These are phyloP conservation scores for Corvus moneduloides DNA, from an alignment of 2,113 vertebrate genomes.

Conservation along the genomic window DNA sequence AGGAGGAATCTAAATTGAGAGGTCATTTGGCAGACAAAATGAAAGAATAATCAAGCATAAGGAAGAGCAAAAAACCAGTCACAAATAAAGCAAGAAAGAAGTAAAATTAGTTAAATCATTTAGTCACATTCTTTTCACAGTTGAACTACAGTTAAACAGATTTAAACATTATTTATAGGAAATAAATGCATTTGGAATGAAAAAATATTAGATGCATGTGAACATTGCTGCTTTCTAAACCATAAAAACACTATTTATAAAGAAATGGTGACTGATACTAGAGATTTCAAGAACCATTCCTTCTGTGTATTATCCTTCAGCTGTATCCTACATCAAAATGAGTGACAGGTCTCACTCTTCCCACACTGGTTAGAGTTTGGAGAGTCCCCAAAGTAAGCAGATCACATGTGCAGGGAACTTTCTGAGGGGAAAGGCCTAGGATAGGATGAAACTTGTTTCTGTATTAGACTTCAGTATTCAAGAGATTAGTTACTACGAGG, in stretches of 20 bases:
- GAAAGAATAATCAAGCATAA: background rate
- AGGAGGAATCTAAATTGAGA: background rate
- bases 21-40: background rate
- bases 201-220: background rate
- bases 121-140: background rate
- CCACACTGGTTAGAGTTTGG: background rate
- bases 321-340: background rate
- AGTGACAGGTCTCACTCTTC: background rate
- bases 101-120: background rate
- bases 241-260: background rate
- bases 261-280: background rate
- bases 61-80: background rate
- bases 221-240: background rate
- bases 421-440: background rate
- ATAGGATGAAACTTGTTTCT: background rate
- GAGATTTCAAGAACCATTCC: background rate
- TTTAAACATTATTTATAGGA: background rate
- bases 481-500: background rate
- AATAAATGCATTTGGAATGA: background rate
- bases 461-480: background rate
- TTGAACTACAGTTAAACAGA: background rate
- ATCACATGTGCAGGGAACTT: background rate
- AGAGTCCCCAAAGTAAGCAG: background rate
- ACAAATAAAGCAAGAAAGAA: background rate
- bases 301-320: background rate